Conservation (phyloP, 2,113 vertebrate genomes). For the Polyodon spathula region DNA sequence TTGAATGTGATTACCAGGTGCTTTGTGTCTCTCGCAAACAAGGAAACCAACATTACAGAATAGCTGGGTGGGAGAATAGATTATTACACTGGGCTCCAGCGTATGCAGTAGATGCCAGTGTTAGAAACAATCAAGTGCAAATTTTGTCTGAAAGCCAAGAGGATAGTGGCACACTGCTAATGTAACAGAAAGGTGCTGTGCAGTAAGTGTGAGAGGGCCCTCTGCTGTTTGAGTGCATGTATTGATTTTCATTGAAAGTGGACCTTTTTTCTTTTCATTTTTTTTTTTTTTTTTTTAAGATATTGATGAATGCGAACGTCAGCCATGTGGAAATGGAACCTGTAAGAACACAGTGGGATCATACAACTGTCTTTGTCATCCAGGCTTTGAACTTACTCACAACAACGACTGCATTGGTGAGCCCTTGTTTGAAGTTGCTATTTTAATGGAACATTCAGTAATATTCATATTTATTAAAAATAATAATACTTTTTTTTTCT, state of each 20-base stretch:
- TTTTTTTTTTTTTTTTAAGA: constrained; percentile 37
- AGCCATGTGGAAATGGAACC: constrained; percentile 68
- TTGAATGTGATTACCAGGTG: background rate
- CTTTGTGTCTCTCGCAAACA: background rate
- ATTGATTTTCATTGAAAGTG: too few relatives aligned
- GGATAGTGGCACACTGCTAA: too few relatives aligned
- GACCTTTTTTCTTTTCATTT: background rate
- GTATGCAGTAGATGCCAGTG: too few relatives aligned
- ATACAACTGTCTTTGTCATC: constrained; percentile 75
- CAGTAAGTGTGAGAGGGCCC: background rate
- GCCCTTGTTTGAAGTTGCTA: constrained; percentile 12
- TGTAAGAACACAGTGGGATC: constrained; percentile 71
- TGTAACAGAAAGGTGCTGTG: too few relatives aligned
- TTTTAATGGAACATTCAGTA: background rate
- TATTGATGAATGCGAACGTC: constrained; percentile 64
- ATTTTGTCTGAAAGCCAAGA: too few relatives aligned
- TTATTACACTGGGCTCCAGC: too few relatives aligned
- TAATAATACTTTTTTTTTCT: background rate
- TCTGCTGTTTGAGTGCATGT: background rate
- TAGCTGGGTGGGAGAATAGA: too few relatives aligned
- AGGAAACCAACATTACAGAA: too few relatives aligned
- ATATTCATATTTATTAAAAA: background rate
- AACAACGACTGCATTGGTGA: constrained; percentile 71
- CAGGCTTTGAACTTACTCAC: constrained; percentile 65
- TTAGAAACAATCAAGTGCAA: too few relatives aligned